Base-by-base conservation (phyloP, 2,888 invertebrate species). In the Caradrina kadenii region DNA sequence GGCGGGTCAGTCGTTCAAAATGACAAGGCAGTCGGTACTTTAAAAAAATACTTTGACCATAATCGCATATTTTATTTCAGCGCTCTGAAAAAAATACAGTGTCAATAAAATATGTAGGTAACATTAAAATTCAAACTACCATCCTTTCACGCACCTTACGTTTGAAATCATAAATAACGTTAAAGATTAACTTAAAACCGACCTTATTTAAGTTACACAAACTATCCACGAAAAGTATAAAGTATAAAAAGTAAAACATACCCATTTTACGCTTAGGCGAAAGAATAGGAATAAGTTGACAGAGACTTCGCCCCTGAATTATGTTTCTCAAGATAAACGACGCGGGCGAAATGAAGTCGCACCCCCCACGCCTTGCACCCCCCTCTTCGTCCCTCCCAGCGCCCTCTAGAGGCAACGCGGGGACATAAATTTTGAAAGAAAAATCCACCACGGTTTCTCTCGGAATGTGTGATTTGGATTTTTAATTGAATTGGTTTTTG, bases 261-360 rank as follows among this genome's bases (percentile, higher is more conserved):
- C 89, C 94, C 93, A 94, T 96, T 95, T 95, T 93, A 94, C 94
- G 95, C 92, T 94, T 93, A 94, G 92, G 91, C 92, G 93, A 96
- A 95, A 95, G 96, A 96, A 96, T 96, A 94, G 94, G 96, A 95
- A 96, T 96, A 96, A 96, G 96, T 96, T 96, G 96, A 96, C 96
- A 96, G 95, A 94, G 96, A 93, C 96, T 95, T 95, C 92, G 93
- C 92, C 91, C 93, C 93, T 96, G 97, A 97, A 95, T 97, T 97
- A 97, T 97, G 96, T 96, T 96, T 94, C 96, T 96, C 95, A 97
- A 97, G 97, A 97, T 97, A 97, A 97, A 97, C 97, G 97, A 96
- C 96, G 96, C 96, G 96, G 96, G 96, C 97, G 96, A 97, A 97
- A 97, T 97, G 97, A 97, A 97, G 97, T 97, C 97, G 96, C 96